A percentile compares a stretch with the other conserved stretches of the same genome.
phyloP scores from a whole-genome alignment of 2,113 vertebrate genomes.

The Lontra canadensis region DNA sequence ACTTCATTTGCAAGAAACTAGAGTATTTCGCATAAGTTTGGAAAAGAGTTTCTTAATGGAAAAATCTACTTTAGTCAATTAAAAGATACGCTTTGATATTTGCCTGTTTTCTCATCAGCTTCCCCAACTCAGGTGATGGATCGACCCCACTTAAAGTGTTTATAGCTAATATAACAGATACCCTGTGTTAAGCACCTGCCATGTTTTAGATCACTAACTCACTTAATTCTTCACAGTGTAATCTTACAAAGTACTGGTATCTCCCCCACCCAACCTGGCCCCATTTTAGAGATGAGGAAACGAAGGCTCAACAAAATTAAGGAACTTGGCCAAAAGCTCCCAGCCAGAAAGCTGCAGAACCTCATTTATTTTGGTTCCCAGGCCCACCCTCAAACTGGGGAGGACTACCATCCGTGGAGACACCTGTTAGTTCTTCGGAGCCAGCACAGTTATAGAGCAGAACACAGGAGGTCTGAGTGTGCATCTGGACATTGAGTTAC shows the following conservation, averaged over 20 bases:
- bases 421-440: background rate
- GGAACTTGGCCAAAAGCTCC: background rate
- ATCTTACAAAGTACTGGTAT: background rate
- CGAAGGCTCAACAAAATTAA: background rate
- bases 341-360: background rate
- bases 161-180: background rate
- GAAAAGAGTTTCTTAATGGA: background rate
- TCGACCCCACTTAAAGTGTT: background rate
- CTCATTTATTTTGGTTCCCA: background rate
- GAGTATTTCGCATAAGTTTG: background rate
- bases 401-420: fast-evolving
- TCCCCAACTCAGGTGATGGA: background rate
- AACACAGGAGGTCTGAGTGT: background rate
- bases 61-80: background rate
- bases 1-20: background rate
- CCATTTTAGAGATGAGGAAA: background rate
- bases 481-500: background rate
- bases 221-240: background rate
- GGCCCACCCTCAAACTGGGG: background rate
- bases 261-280: background rate
- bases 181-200: background rate
- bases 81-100: background rate
- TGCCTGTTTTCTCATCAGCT: background rate
- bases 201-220: background rate
- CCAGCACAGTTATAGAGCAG: background rate